Base-by-base conservation (phyloP, 2,888 invertebrate species). In the Agriopis leucophaearia region DNA sequence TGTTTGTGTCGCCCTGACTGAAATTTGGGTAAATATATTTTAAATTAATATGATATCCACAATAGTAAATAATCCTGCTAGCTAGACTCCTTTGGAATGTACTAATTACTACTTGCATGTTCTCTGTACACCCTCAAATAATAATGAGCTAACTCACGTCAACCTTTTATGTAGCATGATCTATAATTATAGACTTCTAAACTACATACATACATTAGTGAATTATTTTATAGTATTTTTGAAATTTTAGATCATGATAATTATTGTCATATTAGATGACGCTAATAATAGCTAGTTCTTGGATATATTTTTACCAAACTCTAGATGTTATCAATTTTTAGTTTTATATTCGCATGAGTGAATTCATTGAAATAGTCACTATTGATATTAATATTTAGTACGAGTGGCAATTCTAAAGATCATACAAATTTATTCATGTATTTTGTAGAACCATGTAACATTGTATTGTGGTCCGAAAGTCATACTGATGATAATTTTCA, bases 21-120 rank as follows among this genome's bases (percentile, higher is more conserved):
- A 89, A 83, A 85, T 88, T 87, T 91, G 91, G 93, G 93, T 94
- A 94, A 94, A 91, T 94, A 94, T 94, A 83, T 88, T 91, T 92
- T 90, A 87, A 83, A 86, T 89, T 91, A 87, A 89, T 91, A 88
- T 75, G 64, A 83, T 80, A 84, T 82, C 82, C 87, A 86, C 81
- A 78, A 86, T 89, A 90, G 88, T 88, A 83, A 86, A 87, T 88
- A 86, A 86, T 82, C 88, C 88, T 84, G 91, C 91, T 92, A 87
- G 85, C 81, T 86, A 88, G 87, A 85, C 81, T 88, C 88, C 88
- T 88, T 83, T 88, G 88, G 92, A 93, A 92, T 93, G 92, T 87
- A 89, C 90, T 91, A 91, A 91, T 92, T 88, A 81, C 82, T 80
- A 77, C 79, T 78, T 91, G 92, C 90, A 92, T 92, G 92, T 84